Evolutionary conservation across 2,113 vertebrate species (phyloP).

Genomic region (Poecile atricapillus): DNA sequence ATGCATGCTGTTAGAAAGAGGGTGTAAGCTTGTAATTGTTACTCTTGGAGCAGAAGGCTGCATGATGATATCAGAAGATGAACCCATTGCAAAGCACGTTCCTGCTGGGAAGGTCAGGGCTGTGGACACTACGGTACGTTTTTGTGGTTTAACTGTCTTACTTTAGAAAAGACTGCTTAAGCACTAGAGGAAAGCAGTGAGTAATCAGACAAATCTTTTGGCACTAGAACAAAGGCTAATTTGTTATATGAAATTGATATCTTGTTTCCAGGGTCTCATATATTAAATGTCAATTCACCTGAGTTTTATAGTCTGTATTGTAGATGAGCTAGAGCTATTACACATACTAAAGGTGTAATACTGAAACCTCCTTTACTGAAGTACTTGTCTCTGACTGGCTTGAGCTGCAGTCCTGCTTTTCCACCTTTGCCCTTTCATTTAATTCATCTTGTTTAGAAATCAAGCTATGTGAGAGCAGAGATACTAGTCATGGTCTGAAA

Average conservation of each 20-base stretch:
- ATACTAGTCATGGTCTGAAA: background rate
- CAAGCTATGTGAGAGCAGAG: background rate
- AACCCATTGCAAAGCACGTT: constrained; percentile 78
- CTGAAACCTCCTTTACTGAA: background rate
- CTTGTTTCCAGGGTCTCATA: constrained; percentile 26
- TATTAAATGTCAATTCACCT: constrained; percentile 35
- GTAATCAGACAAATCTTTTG: constrained; percentile 77
- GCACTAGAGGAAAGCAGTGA: constrained; percentile 60
- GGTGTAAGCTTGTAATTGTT: constrained; percentile 83
- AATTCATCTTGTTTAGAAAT: background rate
- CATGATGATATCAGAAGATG: constrained; percentile 78
- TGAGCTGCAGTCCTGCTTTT: background rate
- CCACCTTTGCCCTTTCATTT: background rate
- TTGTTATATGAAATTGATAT: constrained; percentile 24
- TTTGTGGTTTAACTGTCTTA: constrained; percentile 57
- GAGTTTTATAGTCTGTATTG: background rate
- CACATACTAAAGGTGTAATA: background rate
- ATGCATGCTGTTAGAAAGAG: constrained; percentile 76
- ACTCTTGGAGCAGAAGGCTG: constrained; percentile 91
- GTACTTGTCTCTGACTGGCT: background rate
- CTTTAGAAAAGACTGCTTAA: constrained; percentile 56
- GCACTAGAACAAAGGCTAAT: constrained; percentile 70
- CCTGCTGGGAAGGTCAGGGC: constrained; percentile 77
- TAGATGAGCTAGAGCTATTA: constrained; percentile 6
- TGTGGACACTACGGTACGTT: constrained; percentile 91